Evolutionary conservation across 2,888 invertebrate species (phyloP), one percentile per base, ranked within the genome.

Genomic region (Eupithecia vulgata): DNA sequence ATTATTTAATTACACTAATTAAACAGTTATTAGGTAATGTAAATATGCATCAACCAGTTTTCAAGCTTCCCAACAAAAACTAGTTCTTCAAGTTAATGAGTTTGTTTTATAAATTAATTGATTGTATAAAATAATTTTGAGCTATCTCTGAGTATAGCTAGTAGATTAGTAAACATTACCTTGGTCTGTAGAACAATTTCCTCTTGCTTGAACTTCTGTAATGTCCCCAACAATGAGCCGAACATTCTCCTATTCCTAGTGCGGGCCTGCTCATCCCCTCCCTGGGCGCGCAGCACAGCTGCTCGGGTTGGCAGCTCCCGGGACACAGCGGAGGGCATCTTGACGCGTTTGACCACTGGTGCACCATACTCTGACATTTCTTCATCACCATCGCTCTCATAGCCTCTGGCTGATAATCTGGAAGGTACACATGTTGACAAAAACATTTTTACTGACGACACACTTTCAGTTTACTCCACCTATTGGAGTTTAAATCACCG

Each of bases 121-220:
- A 45, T 48, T 2, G 1, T n/a, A 48, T 48, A n/a, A 48, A 48
- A 59, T 59, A 13, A 12, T 59, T 57, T 57, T 59, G 7, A 57
- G 52, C 52, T 52, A 21, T 8, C 52, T 21, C 4, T 21, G n/a
- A 21, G 10, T 52, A 15, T n/a, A 52, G n/a, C 52, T 57, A 25
- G 21, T 57, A 15, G 59, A 25, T 7, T 30, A 1, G 4, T 15
- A 15, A 30, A 15, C 12, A 34, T 12, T 70, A 93, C 94, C 95
- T 97, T 98, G 82, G 97, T 97, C 90, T 98, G 98, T 79, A 98
- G 93, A 71, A 97, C 97, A 72, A 98, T 98, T 91, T 99, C 98
- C 87, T 99, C 99, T 86, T 98, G 98, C 84, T 98, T 97, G 89
- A 99, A 99, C 89, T 98, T 98, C 87, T 99, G 98, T 81, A 99